Evolutionary conservation across 1,140 invertebrate species (phyloP), one percentile per base, ranked within the genome.

Genomic region (Holcopasites calliopsidis): DNA sequence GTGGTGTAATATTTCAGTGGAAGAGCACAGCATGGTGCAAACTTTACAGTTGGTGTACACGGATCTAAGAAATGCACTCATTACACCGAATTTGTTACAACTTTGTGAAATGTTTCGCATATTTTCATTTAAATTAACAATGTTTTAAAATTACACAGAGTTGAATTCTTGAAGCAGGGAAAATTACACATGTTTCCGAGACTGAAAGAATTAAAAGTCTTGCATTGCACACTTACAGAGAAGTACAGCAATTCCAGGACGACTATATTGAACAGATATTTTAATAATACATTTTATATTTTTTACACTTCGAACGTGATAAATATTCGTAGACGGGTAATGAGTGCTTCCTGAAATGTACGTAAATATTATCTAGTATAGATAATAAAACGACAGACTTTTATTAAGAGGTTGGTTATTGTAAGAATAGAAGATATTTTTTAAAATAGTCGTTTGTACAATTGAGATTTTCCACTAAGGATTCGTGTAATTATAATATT

Each of bases 291-390:
- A 16, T 58, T 58, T 23, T 49, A 38, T 1, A 35, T 23, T 74
- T 79, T 28, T 40, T 42, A 21, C 5, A 44, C 5, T 66, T 47
- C 42, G 44, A 65, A 42, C 11, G 13, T 7, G 28, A 50, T n/a
- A n/a, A 65, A 42, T 42, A 72, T 58, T 35, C 13, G 52, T 28
- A 10, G 50, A 58, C 58, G 60, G 42, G 52, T 80, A 69, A 80
- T 74, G 62, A 55, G 71, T 76, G 44, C 71, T 80, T 82, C 49
- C 38, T 44, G 50, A 13, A 26, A 31, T 72, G 69, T 72, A 64
- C 52, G 18, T 62, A 72, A 62, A 50, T 52, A 62, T 52, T 64
- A 31, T 62, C 23, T 62, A 49, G 33, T 13, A 50, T 60, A 40
- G 2, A 40, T 72, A 38, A 40, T 64, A 50, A 40, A 38, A 40